Evolutionary conservation across 2,113 vertebrate genomes (phyloP), one percentile per base, ranked within the genome.

Genomic region (Ciconia boyciana): DNA sequence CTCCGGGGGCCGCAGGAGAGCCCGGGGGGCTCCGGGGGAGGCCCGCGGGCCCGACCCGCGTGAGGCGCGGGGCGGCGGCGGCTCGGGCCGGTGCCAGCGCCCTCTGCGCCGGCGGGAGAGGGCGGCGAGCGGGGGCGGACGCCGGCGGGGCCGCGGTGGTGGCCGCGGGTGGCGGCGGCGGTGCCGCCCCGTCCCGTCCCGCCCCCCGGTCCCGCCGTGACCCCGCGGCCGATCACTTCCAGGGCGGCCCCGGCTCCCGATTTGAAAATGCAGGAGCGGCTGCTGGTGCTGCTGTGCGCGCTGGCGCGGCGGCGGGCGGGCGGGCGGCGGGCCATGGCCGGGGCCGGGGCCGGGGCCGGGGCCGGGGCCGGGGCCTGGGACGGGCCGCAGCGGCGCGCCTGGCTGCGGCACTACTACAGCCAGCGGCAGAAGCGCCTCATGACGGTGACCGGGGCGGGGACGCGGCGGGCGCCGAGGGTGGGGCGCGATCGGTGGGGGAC

Each of bases 351-450:
- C 3, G 97, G 98, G 90, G 22, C 70, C 31, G 65, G 43, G 22
- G 17, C 22, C 26, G 46, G 71, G 34, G 24, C 75, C 4, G 97
- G 98, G 66, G 74, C 34, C 69, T 97, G 98, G 76, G 92, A 84
- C 72, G 98, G 98, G 91, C 86, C 97, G 66, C 98, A 98, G 55
- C 97, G 98, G 71, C 97, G 98, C 34, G 87, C 98, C 95, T 95
- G 98, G 76, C 98, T 98, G 46, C 96, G 98, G 11, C 98, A 98
- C 78, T 98, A 98, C 83, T 98, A 98, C 94, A 98, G 98, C 51
- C 98, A 99, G 97, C 97, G 98, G 43, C 98, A 98, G 94, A 97
- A 98, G 77, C 98, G 98, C 86, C 98, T 98, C 95, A 97, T 98
- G 49, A 97, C 98, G 98, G 98, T 98, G 74, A 87, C 24, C 20